Base-by-base conservation (phyloP, 1,140 invertebrate genomes). In the Drosophila gunungcola region DNA sequence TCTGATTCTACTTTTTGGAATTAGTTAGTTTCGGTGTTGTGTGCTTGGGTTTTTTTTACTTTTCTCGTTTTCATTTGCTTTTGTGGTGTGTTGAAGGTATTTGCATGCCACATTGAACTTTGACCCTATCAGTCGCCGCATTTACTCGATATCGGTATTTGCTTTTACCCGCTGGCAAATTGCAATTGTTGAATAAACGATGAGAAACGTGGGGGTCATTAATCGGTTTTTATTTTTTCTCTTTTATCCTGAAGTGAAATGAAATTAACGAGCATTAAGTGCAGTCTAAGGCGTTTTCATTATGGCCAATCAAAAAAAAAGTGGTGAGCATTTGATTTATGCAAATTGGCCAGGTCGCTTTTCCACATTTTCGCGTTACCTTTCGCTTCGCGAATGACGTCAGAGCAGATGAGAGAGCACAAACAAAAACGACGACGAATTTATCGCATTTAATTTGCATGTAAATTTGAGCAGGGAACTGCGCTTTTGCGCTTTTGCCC, bases 101-200 rank as follows among this genome's bases (percentile, higher is more conserved):
- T 80, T 85, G 65, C 65, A 67, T 67, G 77, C 67, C 79, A 82
- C 73, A 27, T 11, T 5, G 38, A 36, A 32, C 58, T 45, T 36
- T 29, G 36, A 34, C 70, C 42, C 42, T 12, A 7, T 21, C 25
- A n/a, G 16, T 49, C 3, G 27, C 9, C 57, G 32, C 16, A 49
- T 38, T 60, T 63, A 34, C 34, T 43, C 36, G 45, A 51, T 49
- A 51, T 62, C 27, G 43, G 13, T 13, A 41, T 42, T 63, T 49
- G 57, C 57, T 53, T 62, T 72, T 55, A 49, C 54, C 65, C 43
- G 56, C 49, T 62, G 46, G 73, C 58, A 55, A 73, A 68, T 54
- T 75, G 80, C 80, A 80, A 84, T 80, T 76, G 72, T 80, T 84
- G 65, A 80, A 84, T 76, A 72, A 84, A 55, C 61, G 60, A 56